Base-by-base conservation (phyloP, 2,113 vertebrate genomes). In the Hiodon alosoides region DNA sequence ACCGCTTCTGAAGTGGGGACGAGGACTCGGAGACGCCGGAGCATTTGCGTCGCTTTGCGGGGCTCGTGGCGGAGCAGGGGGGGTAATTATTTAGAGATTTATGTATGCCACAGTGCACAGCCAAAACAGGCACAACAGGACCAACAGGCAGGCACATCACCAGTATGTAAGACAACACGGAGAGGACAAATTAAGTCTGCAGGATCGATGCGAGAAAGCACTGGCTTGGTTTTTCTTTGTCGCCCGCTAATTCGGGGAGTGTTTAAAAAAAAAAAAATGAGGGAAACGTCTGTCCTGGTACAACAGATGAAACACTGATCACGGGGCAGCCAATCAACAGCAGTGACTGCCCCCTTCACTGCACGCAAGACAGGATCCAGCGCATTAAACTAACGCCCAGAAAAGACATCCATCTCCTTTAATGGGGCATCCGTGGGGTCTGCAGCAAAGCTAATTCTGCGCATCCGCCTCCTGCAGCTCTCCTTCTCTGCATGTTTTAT, bases 321-420 rank as follows among this genome's bases (percentile, higher is more conserved):
- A 31, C 7, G 9, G 9, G 50, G 16, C 54, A 68, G 13, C 13
- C 50, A 73, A 55, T 66, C 50, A 17, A 5, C n/a, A 16, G 2
- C 6, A 17, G 51, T 16, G 5, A 55, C 6, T 7, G n/a, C 17
- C 51, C 62, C 11, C 31, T 31, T 4, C 31, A 58, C 61, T 64
- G 48, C 16, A 55, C 10, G 51, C 14, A 74, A 67, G 62, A 74
- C 51, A 67, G 58, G 0, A 17, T 59, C 51, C 53, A 17, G 46
- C 48, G 31, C 31, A 75, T 75, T 66, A 55, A 65, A 57, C 9
- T 54, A 67, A 74, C 57, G 72, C 47, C 72, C 17, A 71, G 2
- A 50, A 51, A 65, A 58, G 51, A 55, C 51, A 74, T 74, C 52
- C 51, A 74, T 65, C 51, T 74, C 14, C 8, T 46, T 74, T 65